Conservation (phyloP, 2,888 invertebrate species). For the Apamea sordens region DNA sequence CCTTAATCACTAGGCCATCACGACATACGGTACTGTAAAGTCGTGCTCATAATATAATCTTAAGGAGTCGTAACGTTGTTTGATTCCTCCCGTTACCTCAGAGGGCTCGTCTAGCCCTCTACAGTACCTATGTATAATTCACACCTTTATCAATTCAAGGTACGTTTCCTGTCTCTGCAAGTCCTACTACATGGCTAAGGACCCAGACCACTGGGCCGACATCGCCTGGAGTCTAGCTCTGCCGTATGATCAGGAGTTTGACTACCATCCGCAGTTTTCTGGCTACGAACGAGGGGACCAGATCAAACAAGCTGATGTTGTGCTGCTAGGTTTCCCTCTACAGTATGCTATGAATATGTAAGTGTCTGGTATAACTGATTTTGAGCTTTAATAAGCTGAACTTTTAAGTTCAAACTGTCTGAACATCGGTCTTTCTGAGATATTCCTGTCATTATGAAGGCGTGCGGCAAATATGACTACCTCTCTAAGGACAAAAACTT, state of each 20-base stretch:
- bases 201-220: constrained; percentile 85
- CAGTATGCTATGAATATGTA: constrained; percentile 89
- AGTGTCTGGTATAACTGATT: constrained; percentile 43
- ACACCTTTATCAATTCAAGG: constrained; percentile 70
- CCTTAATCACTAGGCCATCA: not conserved
- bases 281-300: constrained; percentile 84
- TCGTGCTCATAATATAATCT: too few relatives aligned
- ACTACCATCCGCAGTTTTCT: constrained; percentile 91
- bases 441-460: too few relatives aligned
- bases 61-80: too few relatives aligned
- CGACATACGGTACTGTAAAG: too few relatives aligned
- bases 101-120: too few relatives aligned
- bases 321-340: constrained; percentile 90
- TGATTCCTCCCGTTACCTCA: too few relatives aligned
- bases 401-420: not conserved
- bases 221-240: constrained; percentile 89
- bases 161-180: constrained; percentile 87
- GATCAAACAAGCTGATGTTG: constrained; percentile 91
- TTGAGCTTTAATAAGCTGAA: not conserved
- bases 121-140: too few relatives aligned
- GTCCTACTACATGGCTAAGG: constrained; percentile 80
- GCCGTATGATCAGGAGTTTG: constrained; percentile 84
- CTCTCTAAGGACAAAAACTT: too few relatives aligned
- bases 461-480: too few relatives aligned
- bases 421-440: not conserved